Evolutionary conservation across 2,888 invertebrate genomes (phyloP), one percentile per base, ranked within the genome.

Genomic region (Chelonus formosanus): DNA sequence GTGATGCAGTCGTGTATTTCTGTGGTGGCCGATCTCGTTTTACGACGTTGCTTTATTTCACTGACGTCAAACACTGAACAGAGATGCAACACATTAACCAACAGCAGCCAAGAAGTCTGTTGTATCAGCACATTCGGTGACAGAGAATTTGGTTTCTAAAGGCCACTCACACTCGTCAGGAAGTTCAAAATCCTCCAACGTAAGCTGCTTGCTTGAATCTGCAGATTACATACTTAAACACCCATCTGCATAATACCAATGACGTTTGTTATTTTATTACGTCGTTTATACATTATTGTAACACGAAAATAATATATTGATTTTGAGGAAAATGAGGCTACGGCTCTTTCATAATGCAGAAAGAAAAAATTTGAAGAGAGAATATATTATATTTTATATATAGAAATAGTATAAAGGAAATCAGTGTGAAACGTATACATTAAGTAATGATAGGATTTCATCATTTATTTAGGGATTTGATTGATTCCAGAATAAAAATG

Each of bases 21-120:
- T 71, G 73, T 75, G 67, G 71, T 68, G 60, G 71, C 71, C 71
- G 75, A 67, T 74, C 75, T 71, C 74, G 70, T 74, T 77, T 77
- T 75, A 77, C 74, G 75, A 69, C 70, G 71, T 70, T 73, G 71
- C 70, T 73, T 71, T 70, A 74, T 74, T 70, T 68, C 67, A 73
- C 72, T 79, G 79, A 79, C 79, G 79, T 79, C 79, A 79, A 74
- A 70, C 72, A 63, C 63, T 63, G 68, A 65, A 52, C 36, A 40
- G 45, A 55, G 56, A 60, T 32, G 50, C 50, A 50, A 43, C 34
- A 43, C 20, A 32, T 60, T 40, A 40, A 47, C 60, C 34, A 52
- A 35, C 47, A 31, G 40, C 47, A 65, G 57, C 44, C 36, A 50
- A 50, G 35, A n/a, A 60, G n/a, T 5, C 36, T 4, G 35, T 5